Base-by-base conservation (phyloP, 2,888 invertebrate genomes). In the Perithous albicinctus region DNA sequence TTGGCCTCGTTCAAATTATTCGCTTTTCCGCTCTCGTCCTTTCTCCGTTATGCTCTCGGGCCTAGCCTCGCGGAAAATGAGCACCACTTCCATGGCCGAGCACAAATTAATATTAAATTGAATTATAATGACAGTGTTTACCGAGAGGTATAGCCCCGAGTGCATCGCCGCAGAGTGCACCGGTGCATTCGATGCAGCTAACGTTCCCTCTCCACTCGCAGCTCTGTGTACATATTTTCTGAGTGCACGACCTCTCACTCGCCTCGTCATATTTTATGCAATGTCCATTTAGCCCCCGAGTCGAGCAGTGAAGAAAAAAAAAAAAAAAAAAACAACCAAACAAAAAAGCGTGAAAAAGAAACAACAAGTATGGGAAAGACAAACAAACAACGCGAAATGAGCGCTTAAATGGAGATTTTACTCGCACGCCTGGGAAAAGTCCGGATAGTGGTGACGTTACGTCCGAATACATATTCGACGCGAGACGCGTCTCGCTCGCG, bases 91-190 rank as follows among this genome's bases (percentile, higher is more conserved):
- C 72, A 67, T 78, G 85, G 84, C 86, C 84, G 84, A 85, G 82
- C 85, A 87, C 87, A 88, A 87, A 89, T 89, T 88, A 88, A 87
- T 89, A 89, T 88, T 86, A 88, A 88, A 88, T 88, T 88, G 88
- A 89, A 89, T 89, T 88, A 88, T 88, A 88, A 88, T 89, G 88
- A 88, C 88, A 86, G 88, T 87, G 87, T 88, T 89, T 87, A 87
- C 85, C 84, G 83, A 87, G 84, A 86, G 84, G 78, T 79, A 83
- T n/a, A 70, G 83, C 72, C 80, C 74, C 54, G 76, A 69, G 85
- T 79, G 73, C 82, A 83, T 82, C 82, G 51, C 78, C 75, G 72
- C 54, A 67, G 54, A 66, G 77, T 73, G 29, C 64, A 59, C 66
- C 72, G 54, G 8, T 63, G 61, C 54, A 56, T 32, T 78, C 64